Conservation (phyloP, 2,888 invertebrate species). For the Drosophila fulvimacula region DNA sequence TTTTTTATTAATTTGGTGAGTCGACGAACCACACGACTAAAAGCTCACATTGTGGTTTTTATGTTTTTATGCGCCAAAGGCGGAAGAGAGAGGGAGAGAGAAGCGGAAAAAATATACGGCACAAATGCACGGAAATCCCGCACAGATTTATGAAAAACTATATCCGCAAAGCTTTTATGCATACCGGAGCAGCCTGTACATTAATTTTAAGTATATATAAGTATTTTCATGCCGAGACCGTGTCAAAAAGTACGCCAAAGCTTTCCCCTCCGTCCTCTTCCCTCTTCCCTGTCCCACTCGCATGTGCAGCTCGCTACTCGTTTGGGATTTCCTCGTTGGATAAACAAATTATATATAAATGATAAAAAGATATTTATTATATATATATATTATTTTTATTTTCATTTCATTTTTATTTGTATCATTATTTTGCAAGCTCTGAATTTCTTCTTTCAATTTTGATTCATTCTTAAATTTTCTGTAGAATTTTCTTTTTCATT, state of each 20-base stretch:
- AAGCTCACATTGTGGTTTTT: conserved; percentile 57
- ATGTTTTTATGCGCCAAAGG: conserved; percentile 38
- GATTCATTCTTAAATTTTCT: not conserved
- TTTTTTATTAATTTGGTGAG: conserved; percentile 55
- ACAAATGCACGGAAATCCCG: conserved; percentile 38
- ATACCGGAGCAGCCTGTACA: conserved; percentile 17
- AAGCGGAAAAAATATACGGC: not conserved
- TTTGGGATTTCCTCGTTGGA: not conserved
- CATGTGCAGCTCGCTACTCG: conserved; percentile 22
- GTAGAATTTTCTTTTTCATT: not conserved
- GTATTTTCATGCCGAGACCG: conserved; percentile 23
- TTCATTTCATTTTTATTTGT: too few species aligned
- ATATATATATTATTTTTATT: not conserved
- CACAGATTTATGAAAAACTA: conserved; percentile 47
- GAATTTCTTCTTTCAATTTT: not conserved
- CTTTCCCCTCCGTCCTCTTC: not conserved
- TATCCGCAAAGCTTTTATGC: conserved; percentile 26
- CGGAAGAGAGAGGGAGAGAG: not conserved
- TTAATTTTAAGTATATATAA: conserved; percentile 43
- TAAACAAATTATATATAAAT: not conserved
- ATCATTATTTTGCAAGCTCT: not conserved
- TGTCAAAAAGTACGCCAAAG: conserved; percentile 14
- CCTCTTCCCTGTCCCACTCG: not conserved
- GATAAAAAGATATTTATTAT: not conserved
- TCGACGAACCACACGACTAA: conserved; percentile 25